Conservation (phyloP, 2,888 invertebrate genomes). For the Tupiocoris notatus region DNA sequence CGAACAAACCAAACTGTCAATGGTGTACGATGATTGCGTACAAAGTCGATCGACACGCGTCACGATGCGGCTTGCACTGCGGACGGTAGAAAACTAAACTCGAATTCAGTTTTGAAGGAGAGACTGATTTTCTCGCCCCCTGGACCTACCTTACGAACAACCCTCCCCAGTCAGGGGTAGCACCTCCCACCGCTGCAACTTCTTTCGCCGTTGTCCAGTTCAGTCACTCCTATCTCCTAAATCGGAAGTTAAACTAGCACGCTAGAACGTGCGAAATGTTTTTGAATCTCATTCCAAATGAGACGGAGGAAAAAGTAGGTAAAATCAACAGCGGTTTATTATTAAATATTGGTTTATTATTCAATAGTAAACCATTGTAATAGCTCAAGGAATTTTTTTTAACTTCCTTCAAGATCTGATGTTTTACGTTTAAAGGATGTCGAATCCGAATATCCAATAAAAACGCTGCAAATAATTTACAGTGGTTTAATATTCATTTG, state of each 20-base stretch:
- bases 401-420: background rate
- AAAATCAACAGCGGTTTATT: background rate
- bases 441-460: background rate
- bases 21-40: background rate
- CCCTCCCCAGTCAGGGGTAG: background rate
- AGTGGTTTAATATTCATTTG: too few species aligned
- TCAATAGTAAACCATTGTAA: background rate
- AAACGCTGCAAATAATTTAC: too few species aligned
- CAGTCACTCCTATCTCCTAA: background rate
- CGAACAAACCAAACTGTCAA: slow-evolving; percentile 7
- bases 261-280: background rate
- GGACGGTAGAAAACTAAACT: slow-evolving; percentile 26
- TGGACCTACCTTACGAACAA: slow-evolving; percentile 44
- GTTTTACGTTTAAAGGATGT: background rate
- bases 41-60: background rate
- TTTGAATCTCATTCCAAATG: background rate
- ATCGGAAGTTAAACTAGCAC: background rate
- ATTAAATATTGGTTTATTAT: background rate
- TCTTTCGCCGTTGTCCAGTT: background rate
- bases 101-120: background rate
- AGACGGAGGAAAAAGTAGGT: background rate
- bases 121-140: slow-evolving; percentile 37
- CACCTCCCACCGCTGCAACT: background rate
- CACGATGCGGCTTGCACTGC: background rate
- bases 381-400: background rate